Evolutionary conservation across 2,888 invertebrate species (phyloP).

Genomic region (Epiblema foenella): DNA sequence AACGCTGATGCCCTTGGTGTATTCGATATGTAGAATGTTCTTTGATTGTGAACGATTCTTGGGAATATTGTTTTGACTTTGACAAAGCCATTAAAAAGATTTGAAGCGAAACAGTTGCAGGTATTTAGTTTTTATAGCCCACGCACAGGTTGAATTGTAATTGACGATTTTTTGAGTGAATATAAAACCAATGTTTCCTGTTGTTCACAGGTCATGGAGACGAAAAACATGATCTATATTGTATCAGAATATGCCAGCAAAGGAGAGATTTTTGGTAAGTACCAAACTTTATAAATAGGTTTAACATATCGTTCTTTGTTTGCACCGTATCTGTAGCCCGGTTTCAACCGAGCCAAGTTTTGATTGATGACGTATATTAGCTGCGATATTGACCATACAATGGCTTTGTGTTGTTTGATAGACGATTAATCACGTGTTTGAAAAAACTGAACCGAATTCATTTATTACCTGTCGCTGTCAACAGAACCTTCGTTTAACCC

Average conservation of each 20-base stretch:
- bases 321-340: conserved; percentile 4
- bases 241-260: conserved; percentile 99
- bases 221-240: conserved; percentile 98
- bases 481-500: conserved; percentile 10
- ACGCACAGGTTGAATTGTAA: background rate
- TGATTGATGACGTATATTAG: conserved; percentile 43
- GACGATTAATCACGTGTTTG: conserved; percentile 39
- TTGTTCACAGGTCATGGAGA: conserved; percentile 96
- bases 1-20: conserved; percentile 33
- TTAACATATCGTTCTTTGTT: conserved; percentile 32
- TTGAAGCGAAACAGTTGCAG: background rate
- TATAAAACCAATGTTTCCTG: background rate
- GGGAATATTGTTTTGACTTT: conserved; percentile 17
- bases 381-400: conserved; percentile 41
- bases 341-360: conserved; percentile 16
- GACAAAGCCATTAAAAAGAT: background rate
- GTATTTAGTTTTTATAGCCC: background rate
- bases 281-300: conserved; percentile 42
- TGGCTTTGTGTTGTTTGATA: conserved; percentile 39
- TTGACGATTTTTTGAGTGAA: background rate
- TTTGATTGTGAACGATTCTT: conserved; percentile 6
- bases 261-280: conserved; percentile 98
- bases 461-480: conserved; percentile 35
- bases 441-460: conserved; percentile 27
- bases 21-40: conserved; percentile 21